Conservation (phyloP, 2,888 invertebrate species). For the Phasia obesa region DNA sequence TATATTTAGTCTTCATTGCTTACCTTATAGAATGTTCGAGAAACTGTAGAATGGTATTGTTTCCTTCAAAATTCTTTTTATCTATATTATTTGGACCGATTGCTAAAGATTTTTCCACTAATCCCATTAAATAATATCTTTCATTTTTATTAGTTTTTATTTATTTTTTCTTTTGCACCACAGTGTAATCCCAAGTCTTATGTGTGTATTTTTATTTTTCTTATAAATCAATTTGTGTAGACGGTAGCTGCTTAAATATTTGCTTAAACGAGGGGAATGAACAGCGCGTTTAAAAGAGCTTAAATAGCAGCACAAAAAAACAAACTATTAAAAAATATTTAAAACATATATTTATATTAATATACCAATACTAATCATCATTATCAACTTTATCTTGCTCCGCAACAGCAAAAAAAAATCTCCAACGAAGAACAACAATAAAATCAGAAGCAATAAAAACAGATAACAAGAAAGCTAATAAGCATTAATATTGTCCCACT, state of each 20-base stretch:
- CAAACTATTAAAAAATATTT: conserved; percentile 21
- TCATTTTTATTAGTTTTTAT: too few species aligned
- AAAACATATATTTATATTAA: conserved; percentile 7
- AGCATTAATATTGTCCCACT: conserved; percentile 33
- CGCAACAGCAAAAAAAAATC: conserved; percentile 3
- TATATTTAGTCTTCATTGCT: too few species aligned
- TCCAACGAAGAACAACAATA: not conserved
- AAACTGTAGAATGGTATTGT: too few species aligned
- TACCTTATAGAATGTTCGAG: too few species aligned
- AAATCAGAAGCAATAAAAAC: conserved; percentile 41
- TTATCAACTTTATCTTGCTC: conserved; percentile 6
- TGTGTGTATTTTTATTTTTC: conserved; percentile 35
- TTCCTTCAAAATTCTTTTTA: too few species aligned
- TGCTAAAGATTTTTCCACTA: too few species aligned
- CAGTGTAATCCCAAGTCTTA: conserved; percentile 28
- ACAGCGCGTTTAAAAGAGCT: not conserved
- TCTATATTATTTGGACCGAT: too few species aligned
- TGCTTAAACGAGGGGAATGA: conserved; percentile 24
- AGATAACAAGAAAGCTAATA: conserved; percentile 16
- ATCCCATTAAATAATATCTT: too few species aligned
- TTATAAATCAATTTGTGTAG: conserved; percentile 48
- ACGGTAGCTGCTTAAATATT: conserved; percentile 52
- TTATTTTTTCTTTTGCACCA: not conserved
- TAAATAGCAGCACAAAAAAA: conserved; percentile 4
- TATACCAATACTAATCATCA: conserved; percentile 25